Percentiles rank a stretch among this genome's conserved stretches.
These are phyloP conservation scores for Loriculus beryllinus DNA, from an alignment of 2,797 vertebrate species.

Conservation along the genomic window DNA sequence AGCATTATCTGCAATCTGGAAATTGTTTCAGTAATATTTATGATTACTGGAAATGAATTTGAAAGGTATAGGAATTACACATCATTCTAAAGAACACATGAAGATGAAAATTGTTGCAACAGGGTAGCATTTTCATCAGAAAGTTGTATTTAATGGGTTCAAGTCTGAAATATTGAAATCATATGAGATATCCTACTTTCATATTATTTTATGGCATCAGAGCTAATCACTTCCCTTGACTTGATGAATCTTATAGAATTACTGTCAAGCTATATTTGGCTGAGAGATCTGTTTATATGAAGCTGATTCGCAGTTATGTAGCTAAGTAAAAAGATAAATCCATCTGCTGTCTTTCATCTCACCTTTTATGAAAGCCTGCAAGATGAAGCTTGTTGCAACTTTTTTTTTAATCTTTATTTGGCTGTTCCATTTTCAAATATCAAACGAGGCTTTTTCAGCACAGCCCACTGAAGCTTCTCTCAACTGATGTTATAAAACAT, in stretches of 20 bases:
- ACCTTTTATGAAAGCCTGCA: slow-evolving; percentile 67
- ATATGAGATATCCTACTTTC: slow-evolving; percentile 15
- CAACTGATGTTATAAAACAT: slow-evolving; percentile 41
- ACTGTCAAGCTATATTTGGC: slow-evolving; percentile 72
- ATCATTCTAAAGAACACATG: not conserved
- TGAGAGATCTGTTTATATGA: slow-evolving; percentile 73
- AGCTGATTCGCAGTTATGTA: slow-evolving; percentile 68
- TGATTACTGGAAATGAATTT: not conserved
- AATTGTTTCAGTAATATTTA: slow-evolving; percentile 8
- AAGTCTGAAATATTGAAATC: slow-evolving; percentile 38
- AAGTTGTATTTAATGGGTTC: slow-evolving; percentile 33
- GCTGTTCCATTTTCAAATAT: slow-evolving; percentile 69
- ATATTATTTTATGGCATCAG: slow-evolving; percentile 51
- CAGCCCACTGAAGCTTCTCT: slow-evolving; percentile 51
- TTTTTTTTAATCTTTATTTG: slow-evolving; percentile 47
- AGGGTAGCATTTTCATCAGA: slow-evolving; percentile 12
- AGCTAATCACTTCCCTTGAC: slow-evolving; percentile 63
- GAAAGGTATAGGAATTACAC: not conserved
- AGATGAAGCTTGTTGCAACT: slow-evolving; percentile 47
- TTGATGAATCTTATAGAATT: slow-evolving; percentile 71
- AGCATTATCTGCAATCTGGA: not conserved
- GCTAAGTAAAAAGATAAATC: slow-evolving; percentile 74
- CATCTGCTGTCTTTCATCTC: slow-evolving; percentile 74
- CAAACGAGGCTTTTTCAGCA: slow-evolving; percentile 58
- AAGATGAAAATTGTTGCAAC: not conserved